Conservation (phyloP, 2,797 vertebrate species). For the Parambassis ranga region DNA sequence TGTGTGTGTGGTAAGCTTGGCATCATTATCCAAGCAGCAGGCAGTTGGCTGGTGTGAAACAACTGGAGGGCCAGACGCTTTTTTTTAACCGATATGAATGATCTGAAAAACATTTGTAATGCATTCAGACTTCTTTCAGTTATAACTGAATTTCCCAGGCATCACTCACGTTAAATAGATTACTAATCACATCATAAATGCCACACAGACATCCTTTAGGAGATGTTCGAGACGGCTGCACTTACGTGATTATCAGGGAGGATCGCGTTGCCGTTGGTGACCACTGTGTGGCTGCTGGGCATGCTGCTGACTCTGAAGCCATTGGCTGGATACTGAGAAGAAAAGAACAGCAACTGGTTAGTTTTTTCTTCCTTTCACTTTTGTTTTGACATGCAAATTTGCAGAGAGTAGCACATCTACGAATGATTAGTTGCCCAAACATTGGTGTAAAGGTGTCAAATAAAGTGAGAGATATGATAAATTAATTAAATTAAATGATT, state of each 20-base stretch:
- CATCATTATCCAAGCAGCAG: constrained; percentile 3
- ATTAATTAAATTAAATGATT: too few relatives aligned
- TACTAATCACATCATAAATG: constrained; percentile 13
- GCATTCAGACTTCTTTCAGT: constrained; percentile 13
- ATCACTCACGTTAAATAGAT: constrained; percentile 1
- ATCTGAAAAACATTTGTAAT: constrained; percentile 29
- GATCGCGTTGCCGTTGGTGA: constrained; percentile 48
- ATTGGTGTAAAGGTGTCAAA: too few relatives aligned
- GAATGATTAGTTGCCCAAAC: too few relatives aligned
- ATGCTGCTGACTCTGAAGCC: constrained; percentile 56
- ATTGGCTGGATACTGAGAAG: constrained; percentile 65
- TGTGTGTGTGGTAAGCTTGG: constrained; percentile 10
- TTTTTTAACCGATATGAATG: not conserved
- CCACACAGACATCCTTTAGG: not conserved
- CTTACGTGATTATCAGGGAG: constrained; percentile 48
- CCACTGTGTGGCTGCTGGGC: constrained; percentile 28
- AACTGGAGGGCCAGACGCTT: constrained; percentile 8
- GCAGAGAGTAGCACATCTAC: too few relatives aligned
- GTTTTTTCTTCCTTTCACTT: too few relatives aligned
- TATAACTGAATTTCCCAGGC: not conserved
- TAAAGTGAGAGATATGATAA: too few relatives aligned
- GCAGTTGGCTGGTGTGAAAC: not conserved
- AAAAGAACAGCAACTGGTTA: not conserved
- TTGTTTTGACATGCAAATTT: too few relatives aligned
- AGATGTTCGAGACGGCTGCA: not conserved